These are phyloP conservation scores for Deilephila porcellus DNA, from an alignment of 2,888 invertebrate genomes.

Conservation along the genomic window DNA sequence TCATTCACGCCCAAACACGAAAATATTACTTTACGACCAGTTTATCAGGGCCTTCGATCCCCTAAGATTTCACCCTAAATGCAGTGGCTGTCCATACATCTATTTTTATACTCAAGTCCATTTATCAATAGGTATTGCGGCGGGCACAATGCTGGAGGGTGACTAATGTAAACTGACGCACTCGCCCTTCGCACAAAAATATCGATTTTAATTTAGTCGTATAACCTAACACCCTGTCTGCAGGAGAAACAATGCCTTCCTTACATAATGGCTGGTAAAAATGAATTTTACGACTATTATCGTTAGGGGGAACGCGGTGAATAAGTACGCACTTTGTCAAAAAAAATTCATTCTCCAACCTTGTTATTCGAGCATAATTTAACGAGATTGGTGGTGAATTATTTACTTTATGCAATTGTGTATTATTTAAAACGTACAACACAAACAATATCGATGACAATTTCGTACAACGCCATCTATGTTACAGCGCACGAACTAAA, in stretches of 20 bases:
- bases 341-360: background rate
- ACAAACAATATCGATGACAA: background rate
- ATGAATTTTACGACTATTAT: conserved; percentile 20
- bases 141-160: conserved; percentile 37
- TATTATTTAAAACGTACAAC: background rate
- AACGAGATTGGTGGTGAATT: background rate
- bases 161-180: conserved; percentile 49
- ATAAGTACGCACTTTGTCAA: background rate
- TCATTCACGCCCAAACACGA: conserved; percentile 9
- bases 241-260: conserved; percentile 14
- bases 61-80: conserved; percentile 11
- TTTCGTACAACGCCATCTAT: background rate
- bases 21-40: background rate
- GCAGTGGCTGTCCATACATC: background rate
- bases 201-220: conserved; percentile 51
- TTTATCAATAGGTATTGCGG: conserved; percentile 40
- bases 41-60: background rate
- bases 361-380: background rate
- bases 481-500: background rate
- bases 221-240: conserved; percentile 31
- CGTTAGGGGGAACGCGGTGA: conserved; percentile 11
- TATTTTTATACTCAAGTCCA: conserved; percentile 35
- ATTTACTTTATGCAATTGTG: background rate
- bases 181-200: conserved; percentile 36
- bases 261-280: conserved; percentile 11